A percentile compares a stretch with the other conserved stretches of the same genome.
Evolutionary conservation across 2,797 vertebrate genomes (phyloP).

Genomic region (Onychomys leucogaster): DNA sequence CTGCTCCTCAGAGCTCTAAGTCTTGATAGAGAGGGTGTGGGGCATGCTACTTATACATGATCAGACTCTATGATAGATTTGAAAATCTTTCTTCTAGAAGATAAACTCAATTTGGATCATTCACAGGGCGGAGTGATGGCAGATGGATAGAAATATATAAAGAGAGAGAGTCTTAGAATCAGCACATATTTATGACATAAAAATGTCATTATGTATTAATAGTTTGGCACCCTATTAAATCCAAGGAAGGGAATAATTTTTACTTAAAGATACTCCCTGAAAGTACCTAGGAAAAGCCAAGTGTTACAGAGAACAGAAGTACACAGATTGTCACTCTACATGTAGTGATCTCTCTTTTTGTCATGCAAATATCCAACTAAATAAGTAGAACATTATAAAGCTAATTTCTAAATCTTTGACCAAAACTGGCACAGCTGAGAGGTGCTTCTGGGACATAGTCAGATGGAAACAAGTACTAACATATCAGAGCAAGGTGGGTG

Average conservation of each 20-base stretch:
- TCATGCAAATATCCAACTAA: conserved; percentile 7
- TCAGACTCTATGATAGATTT: neutral
- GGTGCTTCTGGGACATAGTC: neutral
- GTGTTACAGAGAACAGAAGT: neutral
- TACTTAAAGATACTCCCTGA: neutral
- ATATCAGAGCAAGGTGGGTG: neutral
- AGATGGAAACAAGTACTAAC: neutral
- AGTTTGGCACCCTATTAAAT: neutral
- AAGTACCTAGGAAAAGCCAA: neutral
- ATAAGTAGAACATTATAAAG: neutral
- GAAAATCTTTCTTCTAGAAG: conserved; percentile 39
- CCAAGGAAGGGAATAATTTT: neutral
- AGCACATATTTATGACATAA: conserved; percentile 32
- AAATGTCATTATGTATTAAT: conserved; percentile 38
- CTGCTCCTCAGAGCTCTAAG: neutral
- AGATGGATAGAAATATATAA: conserved; percentile 28
- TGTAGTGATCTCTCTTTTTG: neutral
- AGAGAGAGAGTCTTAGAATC: neutral
- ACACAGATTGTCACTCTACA: neutral
- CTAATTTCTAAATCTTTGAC: conserved; percentile 4
- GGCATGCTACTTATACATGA: conserved; percentile 11
- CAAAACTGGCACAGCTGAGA: neutral
- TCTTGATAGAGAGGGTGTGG: neutral
- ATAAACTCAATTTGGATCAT: conserved; percentile 26
- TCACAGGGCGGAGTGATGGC: neutral